These are phyloP conservation scores for Sterna hirundo DNA, from an alignment of 2,113 vertebrate species.

Conservation along the genomic window DNA sequence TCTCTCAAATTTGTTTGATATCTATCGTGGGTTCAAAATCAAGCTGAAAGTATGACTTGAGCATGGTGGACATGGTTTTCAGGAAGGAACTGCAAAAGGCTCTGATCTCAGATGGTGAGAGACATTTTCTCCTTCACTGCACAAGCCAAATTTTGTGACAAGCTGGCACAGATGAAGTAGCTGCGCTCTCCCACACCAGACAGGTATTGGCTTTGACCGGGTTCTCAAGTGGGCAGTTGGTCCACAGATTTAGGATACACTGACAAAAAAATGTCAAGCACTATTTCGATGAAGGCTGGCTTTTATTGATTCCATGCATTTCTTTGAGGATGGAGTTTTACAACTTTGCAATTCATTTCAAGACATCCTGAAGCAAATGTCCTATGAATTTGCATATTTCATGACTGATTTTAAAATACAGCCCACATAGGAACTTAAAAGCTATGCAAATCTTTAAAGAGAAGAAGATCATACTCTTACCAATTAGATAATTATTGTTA, in stretches of 20 bases:
- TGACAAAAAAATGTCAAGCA: background rate
- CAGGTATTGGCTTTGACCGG: background rate
- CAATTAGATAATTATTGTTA: slow-evolving; percentile 48
- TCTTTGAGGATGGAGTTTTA: background rate
- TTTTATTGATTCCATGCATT: background rate
- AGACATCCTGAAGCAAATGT: background rate
- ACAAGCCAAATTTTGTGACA: background rate
- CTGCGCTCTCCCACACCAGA: background rate
- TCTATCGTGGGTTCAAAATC: background rate
- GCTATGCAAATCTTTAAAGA: background rate
- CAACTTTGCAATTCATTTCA: background rate
- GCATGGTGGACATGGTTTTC: background rate
- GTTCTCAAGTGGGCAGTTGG: background rate
- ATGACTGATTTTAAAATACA: slow-evolving; percentile 12
- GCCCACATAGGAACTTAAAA: slow-evolving; percentile 35
- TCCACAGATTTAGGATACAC: background rate
- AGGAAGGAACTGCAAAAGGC: background rate
- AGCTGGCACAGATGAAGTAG: background rate
- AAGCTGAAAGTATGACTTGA: background rate
- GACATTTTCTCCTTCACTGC: background rate
- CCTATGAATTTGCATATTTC: slow-evolving; percentile 38
- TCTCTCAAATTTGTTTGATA: background rate
- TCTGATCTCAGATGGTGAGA: background rate
- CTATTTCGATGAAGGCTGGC: background rate
- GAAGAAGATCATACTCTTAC: background rate